Percentiles rank a stretch among this genome's conserved stretches.
Conservation (phyloP, 2,113 vertebrate genomes). For the Callipepla squamata region DNA sequence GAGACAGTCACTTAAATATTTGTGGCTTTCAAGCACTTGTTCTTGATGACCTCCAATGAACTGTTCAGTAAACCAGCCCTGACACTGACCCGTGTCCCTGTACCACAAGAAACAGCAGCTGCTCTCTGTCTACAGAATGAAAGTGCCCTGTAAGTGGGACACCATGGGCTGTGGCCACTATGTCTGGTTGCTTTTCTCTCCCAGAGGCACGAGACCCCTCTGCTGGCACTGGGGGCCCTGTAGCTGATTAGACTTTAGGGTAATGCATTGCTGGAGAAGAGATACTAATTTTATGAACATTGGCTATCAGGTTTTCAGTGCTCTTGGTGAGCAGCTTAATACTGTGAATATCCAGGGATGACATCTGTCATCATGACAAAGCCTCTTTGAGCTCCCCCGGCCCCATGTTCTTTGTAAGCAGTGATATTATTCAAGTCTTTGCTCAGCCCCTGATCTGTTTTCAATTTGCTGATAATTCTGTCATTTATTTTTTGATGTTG, state of each 20-base stretch:
- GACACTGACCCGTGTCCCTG: background rate
- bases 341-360: background rate
- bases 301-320: background rate
- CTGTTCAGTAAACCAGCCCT: background rate
- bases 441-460: slow-evolving; percentile 4
- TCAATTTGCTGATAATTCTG: background rate
- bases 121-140: background rate
- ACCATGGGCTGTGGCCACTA: fast-evolving
- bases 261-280: background rate
- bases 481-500: background rate
- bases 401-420: background rate
- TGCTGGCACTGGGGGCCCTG: background rate
- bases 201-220: background rate
- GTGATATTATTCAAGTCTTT: background rate
- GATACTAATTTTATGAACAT: background rate
- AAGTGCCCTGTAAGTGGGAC: background rate
- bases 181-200: background rate
- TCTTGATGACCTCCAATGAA: background rate
- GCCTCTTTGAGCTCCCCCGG: background rate
- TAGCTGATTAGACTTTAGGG: background rate
- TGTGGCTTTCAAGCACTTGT: background rate
- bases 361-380: background rate
- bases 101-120: background rate
- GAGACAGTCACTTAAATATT: background rate
- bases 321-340: background rate